Evolutionary conservation across 2,888 invertebrate species (phyloP), one percentile per base, ranked within the genome.

Genomic region (Bellardia bayeri): DNA sequence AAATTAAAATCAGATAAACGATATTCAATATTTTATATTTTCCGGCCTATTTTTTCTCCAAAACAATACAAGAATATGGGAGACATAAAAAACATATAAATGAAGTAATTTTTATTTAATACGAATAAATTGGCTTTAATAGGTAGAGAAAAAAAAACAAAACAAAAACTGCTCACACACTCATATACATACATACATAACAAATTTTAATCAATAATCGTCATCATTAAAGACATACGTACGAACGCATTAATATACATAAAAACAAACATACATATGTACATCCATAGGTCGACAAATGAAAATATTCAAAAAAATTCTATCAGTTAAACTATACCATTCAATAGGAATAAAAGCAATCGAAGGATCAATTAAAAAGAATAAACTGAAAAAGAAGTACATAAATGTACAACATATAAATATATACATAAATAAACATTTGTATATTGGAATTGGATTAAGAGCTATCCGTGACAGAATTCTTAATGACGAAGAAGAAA

Each of bases 121-220:
- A 66, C 58, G 56, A 79, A n/a, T 37, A 84, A 75, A 84, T 82
- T 82, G 84, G 81, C 81, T 84, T 87, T 84, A 84, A 87, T 87
- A 87, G 78, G 54, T 82, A 87, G 82, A 81, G 56, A 69, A 78
- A 76, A 51, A 78, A 40, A 64, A 58, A 33, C 40, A 56, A 40
- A 64, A 58, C 16, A 49, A 64, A 61, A 76, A 37, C 5, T 16
- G 2, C 42, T 54, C 45, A 72, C 16, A 63, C 61, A 54, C 13
- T 8, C 8, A 33, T 16, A 11, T 64, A 45, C 33, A 56, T 9
- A n/a, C n/a, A n/a, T 23, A 23, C 23, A 23, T 23, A 54, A 45
- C 9, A 71, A 71, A 66, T 58, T 58, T 68, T 42, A 58, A 71
- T 71, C 63, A 49, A 80, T 49, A 68, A 74, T 72, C 49, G n/a